These are phyloP conservation scores for Arothron firmamentum DNA, from an alignment of 2,113 vertebrate genomes.

Conservation along the genomic window DNA sequence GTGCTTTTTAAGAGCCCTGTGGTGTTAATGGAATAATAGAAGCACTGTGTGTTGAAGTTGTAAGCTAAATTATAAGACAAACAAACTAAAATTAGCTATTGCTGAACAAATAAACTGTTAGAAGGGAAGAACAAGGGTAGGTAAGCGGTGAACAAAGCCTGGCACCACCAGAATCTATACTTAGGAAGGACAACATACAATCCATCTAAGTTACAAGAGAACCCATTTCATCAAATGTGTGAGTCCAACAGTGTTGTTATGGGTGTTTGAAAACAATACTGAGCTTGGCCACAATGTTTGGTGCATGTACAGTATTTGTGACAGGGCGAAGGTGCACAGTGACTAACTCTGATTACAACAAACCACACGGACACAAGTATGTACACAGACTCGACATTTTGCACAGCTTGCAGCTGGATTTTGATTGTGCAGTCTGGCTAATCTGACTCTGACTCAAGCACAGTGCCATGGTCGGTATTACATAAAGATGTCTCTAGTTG, in stretches of 20 bases:
- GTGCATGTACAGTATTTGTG: constrained; percentile 4
- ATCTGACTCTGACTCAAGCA: not conserved
- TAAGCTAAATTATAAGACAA: constrained; percentile 44
- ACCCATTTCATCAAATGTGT: constrained; percentile 45
- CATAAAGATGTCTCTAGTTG: not conserved
- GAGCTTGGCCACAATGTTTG: constrained; percentile 28
- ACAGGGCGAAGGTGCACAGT: constrained; percentile 3
- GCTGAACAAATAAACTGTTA: constrained; percentile 57
- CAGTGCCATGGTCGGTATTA: not conserved
- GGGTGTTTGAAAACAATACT: constrained; percentile 46
- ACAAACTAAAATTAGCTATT: constrained; percentile 21
- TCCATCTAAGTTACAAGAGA: constrained; percentile 31
- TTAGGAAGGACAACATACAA: constrained; percentile 41
- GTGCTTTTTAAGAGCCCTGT: constrained; percentile 27
- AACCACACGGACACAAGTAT: not conserved
- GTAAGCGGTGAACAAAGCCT: constrained; percentile 23
- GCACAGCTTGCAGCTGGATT: not conserved
- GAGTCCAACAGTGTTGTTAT: constrained; percentile 19
- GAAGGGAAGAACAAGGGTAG: constrained; percentile 19
- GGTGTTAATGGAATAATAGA: constrained; percentile 44
- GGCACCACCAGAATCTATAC: constrained; percentile 14
- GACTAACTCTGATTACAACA: constrained; percentile 1
- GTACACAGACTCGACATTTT: not conserved
- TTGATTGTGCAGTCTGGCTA: not conserved
- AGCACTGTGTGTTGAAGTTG: constrained; percentile 31